A percentile compares a stretch with the other conserved stretches of the same genome.
Evolutionary conservation across 2,113 vertebrate genomes (phyloP).

Genomic region (Falco punctatus): DNA sequence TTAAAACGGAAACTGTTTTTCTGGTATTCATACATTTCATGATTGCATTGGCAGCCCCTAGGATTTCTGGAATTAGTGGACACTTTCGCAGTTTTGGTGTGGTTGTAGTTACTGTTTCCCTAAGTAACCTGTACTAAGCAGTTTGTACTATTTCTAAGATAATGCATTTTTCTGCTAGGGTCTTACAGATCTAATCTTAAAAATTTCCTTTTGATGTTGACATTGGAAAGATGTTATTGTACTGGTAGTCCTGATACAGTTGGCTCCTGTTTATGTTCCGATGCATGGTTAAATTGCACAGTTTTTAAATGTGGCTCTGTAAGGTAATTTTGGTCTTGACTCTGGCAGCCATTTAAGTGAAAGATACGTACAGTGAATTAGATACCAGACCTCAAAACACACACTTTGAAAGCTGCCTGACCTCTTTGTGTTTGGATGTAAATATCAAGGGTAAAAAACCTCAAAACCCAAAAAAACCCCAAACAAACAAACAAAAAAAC

Average conservation of each 20-base stretch:
- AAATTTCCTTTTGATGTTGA: not conserved
- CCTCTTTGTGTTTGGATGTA: not conserved
- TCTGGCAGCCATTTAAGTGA: not conserved
- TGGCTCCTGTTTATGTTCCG: not conserved
- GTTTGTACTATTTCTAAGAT: not conserved
- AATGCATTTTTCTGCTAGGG: not conserved
- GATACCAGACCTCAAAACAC: not conserved
- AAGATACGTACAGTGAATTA: not conserved
- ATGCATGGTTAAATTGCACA: not conserved
- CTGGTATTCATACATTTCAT: not conserved
- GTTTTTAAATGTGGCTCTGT: not conserved
- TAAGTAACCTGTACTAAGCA: not conserved
- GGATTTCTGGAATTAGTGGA: not conserved
- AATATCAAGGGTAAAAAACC: not conserved
- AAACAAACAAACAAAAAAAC: not conserved
- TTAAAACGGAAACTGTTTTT: not conserved
- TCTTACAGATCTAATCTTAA: not conserved
- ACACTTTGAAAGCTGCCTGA: not conserved
- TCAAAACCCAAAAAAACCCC: too few species aligned
- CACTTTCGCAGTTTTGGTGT: not conserved
- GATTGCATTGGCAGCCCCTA: accelerated
- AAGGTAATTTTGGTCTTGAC: not conserved
- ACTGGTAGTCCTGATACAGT: not conserved
- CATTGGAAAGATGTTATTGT: not conserved
- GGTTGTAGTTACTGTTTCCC: not conserved